phyloP scores from a whole-genome alignment of 64 coral and sea anemone genomes.

The Acropora tenuis region DNA sequence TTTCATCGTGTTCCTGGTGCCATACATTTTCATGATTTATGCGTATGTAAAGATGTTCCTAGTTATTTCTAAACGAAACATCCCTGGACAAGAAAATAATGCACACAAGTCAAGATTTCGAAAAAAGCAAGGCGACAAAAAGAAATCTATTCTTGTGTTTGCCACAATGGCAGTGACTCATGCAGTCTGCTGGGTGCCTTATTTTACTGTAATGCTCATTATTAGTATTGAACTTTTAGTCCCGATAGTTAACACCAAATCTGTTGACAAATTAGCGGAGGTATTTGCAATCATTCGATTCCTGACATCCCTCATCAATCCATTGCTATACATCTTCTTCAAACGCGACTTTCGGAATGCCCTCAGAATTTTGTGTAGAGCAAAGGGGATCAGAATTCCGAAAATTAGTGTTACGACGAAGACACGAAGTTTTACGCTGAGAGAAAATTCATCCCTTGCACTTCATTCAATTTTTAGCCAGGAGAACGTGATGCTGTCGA shows the following conservation, averaged over 20 bases:
- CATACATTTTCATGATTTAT: slow-evolving; percentile 56
- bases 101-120: neutral
- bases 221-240: neutral
- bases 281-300: slow-evolving; percentile 38
- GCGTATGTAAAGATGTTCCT: slow-evolving; percentile 30
- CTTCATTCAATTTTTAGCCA: neutral
- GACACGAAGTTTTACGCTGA: neutral
- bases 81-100: neutral
- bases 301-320: slow-evolving; percentile 47
- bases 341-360: slow-evolving; percentile 61
- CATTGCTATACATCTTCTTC: slow-evolving; percentile 66
- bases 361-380: neutral
- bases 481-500: neutral
- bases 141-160: slow-evolving; percentile 48
- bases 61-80: slow-evolving; percentile 32
- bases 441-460: neutral
- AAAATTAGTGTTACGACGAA: neutral
- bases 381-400: neutral
- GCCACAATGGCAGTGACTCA: slow-evolving; percentile 42
- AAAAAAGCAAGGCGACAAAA: slow-evolving; percentile 1
- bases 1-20: slow-evolving; percentile 47
- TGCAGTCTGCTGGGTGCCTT: slow-evolving; percentile 64
- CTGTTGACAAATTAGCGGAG: neutral
- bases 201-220: slow-evolving; percentile 28
- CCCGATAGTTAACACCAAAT: neutral